phyloP scores from a whole-genome alignment of 2,888 invertebrate species.

The Lasioglossum lativentre region DNA sequence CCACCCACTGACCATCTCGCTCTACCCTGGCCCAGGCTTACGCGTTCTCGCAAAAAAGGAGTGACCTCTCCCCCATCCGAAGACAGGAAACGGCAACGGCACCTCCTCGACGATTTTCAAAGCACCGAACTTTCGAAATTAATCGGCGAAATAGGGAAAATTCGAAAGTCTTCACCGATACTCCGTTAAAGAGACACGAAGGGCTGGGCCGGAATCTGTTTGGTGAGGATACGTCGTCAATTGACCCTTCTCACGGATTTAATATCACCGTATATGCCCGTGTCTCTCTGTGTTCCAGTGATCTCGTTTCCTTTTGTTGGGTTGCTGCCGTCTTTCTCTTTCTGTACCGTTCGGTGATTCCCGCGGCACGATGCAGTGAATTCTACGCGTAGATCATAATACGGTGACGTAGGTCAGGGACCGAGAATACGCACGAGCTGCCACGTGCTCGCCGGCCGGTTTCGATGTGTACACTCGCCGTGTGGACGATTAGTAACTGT shows the following conservation, averaged over 20 bases:
- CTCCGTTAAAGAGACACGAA: neutral
- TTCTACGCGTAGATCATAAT: conserved; percentile 74
- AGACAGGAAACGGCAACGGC: conserved; percentile 49
- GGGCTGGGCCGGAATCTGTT: neutral
- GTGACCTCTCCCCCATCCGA: conserved; percentile 30
- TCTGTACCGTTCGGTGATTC: conserved; percentile 52
- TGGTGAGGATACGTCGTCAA: neutral
- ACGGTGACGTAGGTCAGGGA: conserved; percentile 78
- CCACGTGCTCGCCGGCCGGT: conserved; percentile 70
- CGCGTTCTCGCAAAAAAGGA: conserved; percentile 64
- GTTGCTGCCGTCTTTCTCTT: neutral
- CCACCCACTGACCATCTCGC: conserved; percentile 80
- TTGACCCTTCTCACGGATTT: conserved; percentile 1
- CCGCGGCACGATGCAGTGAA: conserved; percentile 61
- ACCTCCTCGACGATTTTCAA: conserved; percentile 18
- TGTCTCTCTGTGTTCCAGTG: conserved; percentile 37
- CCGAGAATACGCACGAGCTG: conserved; percentile 72
- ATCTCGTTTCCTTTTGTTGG: neutral
- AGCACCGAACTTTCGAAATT: conserved; percentile 32
- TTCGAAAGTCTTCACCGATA: neutral
- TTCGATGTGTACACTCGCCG: conserved; percentile 63
- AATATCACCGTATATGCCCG: neutral
- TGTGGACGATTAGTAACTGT: conserved; percentile 65
- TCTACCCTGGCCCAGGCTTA: conserved; percentile 62
- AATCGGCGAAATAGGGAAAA: neutral